Conservation (phyloP, 2,888 invertebrate genomes). For the Pelosia muscerda region DNA sequence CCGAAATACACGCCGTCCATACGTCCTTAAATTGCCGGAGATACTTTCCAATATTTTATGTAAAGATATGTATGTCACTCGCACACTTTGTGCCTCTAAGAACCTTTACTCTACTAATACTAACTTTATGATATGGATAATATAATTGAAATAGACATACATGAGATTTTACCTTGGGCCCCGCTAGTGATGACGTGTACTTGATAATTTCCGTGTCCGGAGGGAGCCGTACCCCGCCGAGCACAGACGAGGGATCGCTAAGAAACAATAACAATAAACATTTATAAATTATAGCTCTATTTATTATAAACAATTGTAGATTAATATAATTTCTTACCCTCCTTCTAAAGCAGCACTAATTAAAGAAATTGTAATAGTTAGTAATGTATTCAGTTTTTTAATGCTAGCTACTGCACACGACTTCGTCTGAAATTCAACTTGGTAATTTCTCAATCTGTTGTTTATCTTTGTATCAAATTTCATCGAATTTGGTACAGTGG, state of each 20-base stretch:
- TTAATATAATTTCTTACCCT: slow-evolving; percentile 81
- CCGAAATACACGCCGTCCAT: too few species aligned
- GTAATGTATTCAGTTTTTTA: background rate
- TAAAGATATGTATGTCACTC: too few species aligned
- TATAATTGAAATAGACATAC: slow-evolving; percentile 28
- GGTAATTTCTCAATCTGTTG: too few species aligned
- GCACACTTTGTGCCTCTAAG: too few species aligned
- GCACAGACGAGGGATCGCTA: slow-evolving; percentile 93
- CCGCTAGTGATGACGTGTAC: slow-evolving; percentile 95
- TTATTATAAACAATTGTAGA: background rate
- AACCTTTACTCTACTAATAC: too few species aligned
- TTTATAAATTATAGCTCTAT: background rate
- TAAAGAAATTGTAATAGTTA: slow-evolving; percentile 48
- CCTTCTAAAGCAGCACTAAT: slow-evolving; percentile 91
- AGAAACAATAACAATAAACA: slow-evolving; percentile 40
- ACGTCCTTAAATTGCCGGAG: too few species aligned
- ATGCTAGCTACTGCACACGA: too few species aligned
- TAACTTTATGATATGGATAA: too few species aligned
- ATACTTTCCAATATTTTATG: too few species aligned
- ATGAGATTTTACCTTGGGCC: slow-evolving; percentile 88
- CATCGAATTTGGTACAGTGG: too few species aligned
- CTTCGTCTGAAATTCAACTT: too few species aligned
- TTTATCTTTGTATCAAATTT: too few species aligned
- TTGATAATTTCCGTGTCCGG: slow-evolving; percentile 97
- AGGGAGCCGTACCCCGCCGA: slow-evolving; percentile 94